Percentiles rank a stretch among this genome's conserved stretches.
phyloP scores from a whole-genome alignment of 2,113 vertebrate species.

The Regulus satrapa region DNA sequence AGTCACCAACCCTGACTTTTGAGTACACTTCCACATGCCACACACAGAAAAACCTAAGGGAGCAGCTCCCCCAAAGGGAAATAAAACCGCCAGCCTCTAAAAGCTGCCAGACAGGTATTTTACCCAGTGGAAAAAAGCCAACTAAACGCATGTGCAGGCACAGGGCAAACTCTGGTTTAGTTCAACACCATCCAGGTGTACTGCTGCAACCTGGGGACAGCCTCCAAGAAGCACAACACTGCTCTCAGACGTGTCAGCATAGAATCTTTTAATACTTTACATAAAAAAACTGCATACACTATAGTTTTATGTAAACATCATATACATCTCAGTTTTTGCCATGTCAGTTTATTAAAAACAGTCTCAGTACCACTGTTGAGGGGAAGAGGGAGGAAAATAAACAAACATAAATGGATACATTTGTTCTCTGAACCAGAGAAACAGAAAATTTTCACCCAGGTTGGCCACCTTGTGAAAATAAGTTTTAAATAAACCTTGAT shows the following conservation, averaged over 20 bases:
- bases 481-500: conserved; percentile 48
- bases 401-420: conserved; percentile 5
- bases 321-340: conserved; percentile 73
- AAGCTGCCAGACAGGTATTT: neutral
- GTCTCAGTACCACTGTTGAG: conserved; percentile 74
- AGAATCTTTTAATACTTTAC: conserved; percentile 81
- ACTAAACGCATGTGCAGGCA: neutral
- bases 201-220: neutral
- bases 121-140: neutral
- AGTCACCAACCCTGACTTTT: neutral
- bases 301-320: conserved; percentile 81
- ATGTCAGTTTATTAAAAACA: conserved; percentile 72
- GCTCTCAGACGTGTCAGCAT: conserved; percentile 60
- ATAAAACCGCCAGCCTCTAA: neutral
- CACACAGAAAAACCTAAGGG: neutral
- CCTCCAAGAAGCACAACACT: conserved; percentile 2
- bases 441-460: conserved; percentile 63
- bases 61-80: neutral
- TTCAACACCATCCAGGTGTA: neutral
- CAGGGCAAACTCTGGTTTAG: neutral
- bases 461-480: conserved; percentile 38
- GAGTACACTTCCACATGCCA: neutral
- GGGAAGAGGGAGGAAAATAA: conserved; percentile 17
- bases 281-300: conserved; percentile 83
- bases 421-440: conserved; percentile 73